phyloP scores from a whole-genome alignment of 2,888 invertebrate genomes.

The Hirtodrosophila trivittata region DNA sequence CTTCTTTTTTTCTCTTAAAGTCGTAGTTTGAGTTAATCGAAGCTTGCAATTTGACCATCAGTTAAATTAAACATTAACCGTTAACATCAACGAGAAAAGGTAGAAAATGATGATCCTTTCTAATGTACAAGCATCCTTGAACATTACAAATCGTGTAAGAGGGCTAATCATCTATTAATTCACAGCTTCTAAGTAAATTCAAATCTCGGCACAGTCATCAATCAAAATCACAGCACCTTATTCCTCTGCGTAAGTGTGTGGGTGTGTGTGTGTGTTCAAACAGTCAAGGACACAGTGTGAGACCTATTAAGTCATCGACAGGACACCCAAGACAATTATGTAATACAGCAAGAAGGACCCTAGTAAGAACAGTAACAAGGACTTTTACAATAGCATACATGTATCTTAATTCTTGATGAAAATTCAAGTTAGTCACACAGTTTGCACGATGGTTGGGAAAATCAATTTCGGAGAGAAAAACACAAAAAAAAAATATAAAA shows the following conservation, averaged over 20 bases:
- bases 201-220: constrained; percentile 31
- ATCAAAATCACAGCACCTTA: constrained; percentile 38
- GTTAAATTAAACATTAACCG: too few species aligned
- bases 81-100: too few species aligned
- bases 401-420: constrained; percentile 28
- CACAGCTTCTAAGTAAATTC: constrained; percentile 22
- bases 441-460: constrained; percentile 32
- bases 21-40: too few species aligned
- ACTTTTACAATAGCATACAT: constrained; percentile 17
- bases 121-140: background rate
- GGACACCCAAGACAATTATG: constrained; percentile 51
- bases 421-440: constrained; percentile 18
- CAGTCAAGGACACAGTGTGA: constrained; percentile 50
- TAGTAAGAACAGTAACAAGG: constrained; percentile 3
- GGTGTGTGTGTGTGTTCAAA: background rate
- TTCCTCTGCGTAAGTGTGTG: constrained; percentile 1
- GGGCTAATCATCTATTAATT: constrained; percentile 21
- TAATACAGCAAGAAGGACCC: constrained; percentile 28
- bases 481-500: background rate
- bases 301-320: constrained; percentile 63
- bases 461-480: constrained; percentile 37
- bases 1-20: too few species aligned
- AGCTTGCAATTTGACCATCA: too few species aligned
- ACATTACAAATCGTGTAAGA: background rate
- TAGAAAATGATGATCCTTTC: too few species aligned